Base-by-base conservation (phyloP, 2,888 invertebrate genomes). In the Caenorhabditis sp. region DNA sequence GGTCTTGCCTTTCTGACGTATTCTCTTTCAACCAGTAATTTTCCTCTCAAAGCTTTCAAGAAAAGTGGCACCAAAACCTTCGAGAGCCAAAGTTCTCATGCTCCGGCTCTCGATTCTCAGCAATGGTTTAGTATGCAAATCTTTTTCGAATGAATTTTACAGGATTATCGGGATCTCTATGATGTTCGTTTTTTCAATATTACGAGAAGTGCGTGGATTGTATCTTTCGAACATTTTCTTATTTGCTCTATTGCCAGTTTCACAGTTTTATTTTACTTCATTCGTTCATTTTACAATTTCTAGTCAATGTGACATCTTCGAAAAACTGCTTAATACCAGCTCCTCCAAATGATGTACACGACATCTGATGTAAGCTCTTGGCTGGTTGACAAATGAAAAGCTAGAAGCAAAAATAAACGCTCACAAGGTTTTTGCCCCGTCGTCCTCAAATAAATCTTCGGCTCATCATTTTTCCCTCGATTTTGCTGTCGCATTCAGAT, bases 131-230 rank as follows among this genome's bases (percentile, higher is more conserved):
- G 44, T 63, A 63, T 63, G 63, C 26, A n/a, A 63, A 63, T 61
- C 12, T 10, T 24, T 63, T 63, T 24, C 44, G 16, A 14, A 12
- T 7, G 16, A 44, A 28, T 54, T 6, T 24, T 12, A n/a, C n/a
- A n/a, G 35, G 58, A 28, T 63, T 63, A 16, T 44, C 28, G 24
- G 44, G 47, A 63, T 47, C 8, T 63, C 24, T 0, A 22, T 74
- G 74, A 66, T 66, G 59, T 68, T 47, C 47, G 59, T 75, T 66
- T 58, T 68, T 68, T 76, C 68, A 68, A 41, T 54, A 41, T 44
- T 8, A 8, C 8, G n/a, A 22, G 47, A 59, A 68, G 68, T 49
- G 51, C 75, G 26, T 24, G 38, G 54, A 51, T 61, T 63, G 35
- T 10, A 22, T 24, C 26, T 19, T 63, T 24, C n/a, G 24, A 51